Percentiles rank a stretch among this genome's conserved stretches.
Evolutionary conservation across 2,797 vertebrate species (phyloP).

Genomic region (Trematomus bernacchii): DNA sequence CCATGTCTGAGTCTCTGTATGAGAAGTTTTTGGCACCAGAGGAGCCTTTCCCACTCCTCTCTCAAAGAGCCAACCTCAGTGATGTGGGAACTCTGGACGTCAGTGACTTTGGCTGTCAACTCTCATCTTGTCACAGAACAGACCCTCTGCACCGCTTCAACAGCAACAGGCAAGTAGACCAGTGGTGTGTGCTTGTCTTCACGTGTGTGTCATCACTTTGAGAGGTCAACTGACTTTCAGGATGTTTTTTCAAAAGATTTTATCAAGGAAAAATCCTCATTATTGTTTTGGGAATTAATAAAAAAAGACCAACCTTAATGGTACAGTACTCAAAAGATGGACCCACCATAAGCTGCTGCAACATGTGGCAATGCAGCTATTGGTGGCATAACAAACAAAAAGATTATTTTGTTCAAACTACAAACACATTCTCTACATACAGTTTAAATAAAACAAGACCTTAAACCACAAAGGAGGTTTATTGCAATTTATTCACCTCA

Average conservation of each 20-base stretch:
- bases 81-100: constrained; percentile 94
- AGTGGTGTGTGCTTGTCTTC: background rate
- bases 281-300: background rate
- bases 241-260: background rate
- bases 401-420: no score
- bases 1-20: constrained; percentile 91
- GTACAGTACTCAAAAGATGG: no score
- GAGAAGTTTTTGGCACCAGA: constrained; percentile 97
- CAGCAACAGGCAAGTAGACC: constrained; percentile 89
- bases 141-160: constrained; percentile 96
- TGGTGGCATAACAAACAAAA: background rate
- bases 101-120: constrained; percentile 96
- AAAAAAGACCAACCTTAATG: no score
- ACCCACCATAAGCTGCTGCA: background rate
- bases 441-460: no score
- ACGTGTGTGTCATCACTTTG: background rate
- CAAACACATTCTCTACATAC: no score
- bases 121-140: constrained; percentile 96
- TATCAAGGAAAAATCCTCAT: background rate
- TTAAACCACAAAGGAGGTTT: no score
- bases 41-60: constrained; percentile 93
- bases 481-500: no score
- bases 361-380: background rate
- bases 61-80: constrained; percentile 91
- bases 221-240: background rate